Evolutionary conservation across 1,140 invertebrate species (phyloP).

Genomic region (Probaryconus sp.): DNA sequence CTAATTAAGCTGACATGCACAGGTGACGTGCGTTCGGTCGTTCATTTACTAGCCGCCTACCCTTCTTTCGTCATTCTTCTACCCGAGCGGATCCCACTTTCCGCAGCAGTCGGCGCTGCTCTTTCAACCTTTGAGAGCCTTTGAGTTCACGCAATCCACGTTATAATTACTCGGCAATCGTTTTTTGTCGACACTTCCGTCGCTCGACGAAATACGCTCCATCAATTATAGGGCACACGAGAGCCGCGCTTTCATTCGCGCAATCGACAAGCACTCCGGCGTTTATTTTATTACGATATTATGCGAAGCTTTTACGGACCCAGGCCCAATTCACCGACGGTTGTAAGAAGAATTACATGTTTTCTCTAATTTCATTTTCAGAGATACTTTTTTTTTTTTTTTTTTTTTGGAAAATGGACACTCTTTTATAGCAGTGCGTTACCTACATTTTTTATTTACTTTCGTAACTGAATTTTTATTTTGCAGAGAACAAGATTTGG

Average conservation of each 20-base stretch:
- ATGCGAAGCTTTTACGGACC: not conserved
- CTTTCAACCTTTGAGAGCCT: constrained; percentile 53
- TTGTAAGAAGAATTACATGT: not conserved
- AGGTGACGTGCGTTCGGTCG: constrained; percentile 44
- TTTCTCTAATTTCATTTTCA: too few species aligned
- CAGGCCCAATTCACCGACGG: too few species aligned
- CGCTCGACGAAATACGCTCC: constrained; percentile 12
- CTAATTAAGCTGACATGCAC: constrained; percentile 55
- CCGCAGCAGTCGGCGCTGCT: constrained; percentile 37
- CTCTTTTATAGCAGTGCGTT: too few species aligned
- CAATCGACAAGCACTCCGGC: not conserved
- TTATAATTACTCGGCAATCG: constrained; percentile 51
- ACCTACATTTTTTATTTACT: too few species aligned
- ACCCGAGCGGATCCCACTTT: constrained; percentile 47
- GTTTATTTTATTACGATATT: constrained; percentile 12
- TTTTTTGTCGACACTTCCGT: constrained; percentile 35
- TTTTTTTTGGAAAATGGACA: too few species aligned
- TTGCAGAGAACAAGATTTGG: too few species aligned
- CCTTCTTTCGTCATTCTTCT: constrained; percentile 46
- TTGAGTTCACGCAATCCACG: constrained; percentile 50
- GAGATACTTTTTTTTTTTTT: too few species aligned
- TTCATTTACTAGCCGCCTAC: constrained; percentile 50
- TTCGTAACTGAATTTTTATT: too few species aligned
- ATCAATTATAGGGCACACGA: constrained; percentile 18
- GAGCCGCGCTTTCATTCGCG: not conserved